Evolutionary conservation across 2,113 vertebrate genomes (phyloP), one percentile per base, ranked within the genome.

Genomic region (Hyperopisus bebe): DNA sequence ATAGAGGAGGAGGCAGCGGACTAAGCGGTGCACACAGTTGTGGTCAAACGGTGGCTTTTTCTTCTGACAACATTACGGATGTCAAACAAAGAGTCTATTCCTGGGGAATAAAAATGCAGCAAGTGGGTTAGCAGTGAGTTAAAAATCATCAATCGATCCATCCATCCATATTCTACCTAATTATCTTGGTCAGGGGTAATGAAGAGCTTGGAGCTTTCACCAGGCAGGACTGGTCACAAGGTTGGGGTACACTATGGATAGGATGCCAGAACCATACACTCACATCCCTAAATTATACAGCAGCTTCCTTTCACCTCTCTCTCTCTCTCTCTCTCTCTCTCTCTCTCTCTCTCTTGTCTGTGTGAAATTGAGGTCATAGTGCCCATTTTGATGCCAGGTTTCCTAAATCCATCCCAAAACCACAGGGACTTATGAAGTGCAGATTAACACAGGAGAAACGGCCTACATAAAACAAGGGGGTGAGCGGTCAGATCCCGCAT

Each of bases 351-450:
- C 31, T 46, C 19, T 15, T n/a, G 3, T 39, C 50, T 87, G 17
- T 53, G 50, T 87, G 27, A 89, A 80, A 80, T 50, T 53, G 27
- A 77, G 44, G 62, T 89, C 24, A 80, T 17, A 31, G 66, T 15
- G 27, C 15, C 88, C 46, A 89, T 77, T 88, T 77, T 50, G n/a
- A 86, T 86, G 47, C n/a, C n/a, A 31, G 47, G 27, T 51, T n/a
- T 35, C 47, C 50, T 17, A 11, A 51, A 55, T 27, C 62, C 9
- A 66, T 53, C 21, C 19, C 17, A n/a, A 86, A 53, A 51, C 15
- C 24, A 35, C 27, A 48, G 47, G 15, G n/a, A 17, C 9, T 50
- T 86, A 24, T n/a, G 85, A 86, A 86, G 13, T 86, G n/a, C 5
- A 53, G 85, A 86, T 86, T 86, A 55, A 51, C 13, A 15, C 17